Conservation (phyloP, 2,113 vertebrate genomes). For the Etia nguti region DNA sequence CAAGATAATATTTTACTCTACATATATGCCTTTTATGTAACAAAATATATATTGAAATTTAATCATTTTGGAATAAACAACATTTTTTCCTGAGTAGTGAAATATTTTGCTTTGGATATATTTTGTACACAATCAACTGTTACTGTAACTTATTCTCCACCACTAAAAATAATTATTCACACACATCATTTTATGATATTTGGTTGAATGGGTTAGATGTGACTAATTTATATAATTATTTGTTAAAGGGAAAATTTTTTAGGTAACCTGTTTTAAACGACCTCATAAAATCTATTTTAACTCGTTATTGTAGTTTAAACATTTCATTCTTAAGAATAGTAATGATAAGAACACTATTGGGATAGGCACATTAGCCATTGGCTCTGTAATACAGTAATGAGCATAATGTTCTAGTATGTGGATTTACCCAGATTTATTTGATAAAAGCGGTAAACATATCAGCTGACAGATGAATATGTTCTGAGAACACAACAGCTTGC, state of each 20-base stretch:
- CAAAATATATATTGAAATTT: rapidly evolving
- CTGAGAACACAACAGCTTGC: neutral
- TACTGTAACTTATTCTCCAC: neutral
- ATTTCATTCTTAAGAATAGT: neutral
- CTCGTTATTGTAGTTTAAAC: rapidly evolving
- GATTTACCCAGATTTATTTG: neutral
- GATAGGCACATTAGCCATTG: neutral
- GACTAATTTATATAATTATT: neutral
- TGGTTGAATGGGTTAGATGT: neutral
- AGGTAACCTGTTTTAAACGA: neutral
- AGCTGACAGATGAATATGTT: neutral
- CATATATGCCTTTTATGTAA: neutral
- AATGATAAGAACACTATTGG: neutral
- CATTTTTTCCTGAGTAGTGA: rapidly evolving
- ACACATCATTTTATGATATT: rapidly evolving
- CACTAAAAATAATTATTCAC: neutral
- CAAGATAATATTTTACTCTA: neutral
- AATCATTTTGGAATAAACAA: neutral
- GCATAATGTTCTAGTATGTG: neutral
- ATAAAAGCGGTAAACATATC: neutral
- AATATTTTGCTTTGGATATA: neutral
- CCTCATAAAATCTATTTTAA: neutral
- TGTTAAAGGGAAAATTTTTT: neutral
- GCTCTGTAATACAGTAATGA: neutral
- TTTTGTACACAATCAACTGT: neutral